Evolutionary conservation across 1,140 invertebrate species (phyloP).

Genomic region (Cyclargus thomasi): DNA sequence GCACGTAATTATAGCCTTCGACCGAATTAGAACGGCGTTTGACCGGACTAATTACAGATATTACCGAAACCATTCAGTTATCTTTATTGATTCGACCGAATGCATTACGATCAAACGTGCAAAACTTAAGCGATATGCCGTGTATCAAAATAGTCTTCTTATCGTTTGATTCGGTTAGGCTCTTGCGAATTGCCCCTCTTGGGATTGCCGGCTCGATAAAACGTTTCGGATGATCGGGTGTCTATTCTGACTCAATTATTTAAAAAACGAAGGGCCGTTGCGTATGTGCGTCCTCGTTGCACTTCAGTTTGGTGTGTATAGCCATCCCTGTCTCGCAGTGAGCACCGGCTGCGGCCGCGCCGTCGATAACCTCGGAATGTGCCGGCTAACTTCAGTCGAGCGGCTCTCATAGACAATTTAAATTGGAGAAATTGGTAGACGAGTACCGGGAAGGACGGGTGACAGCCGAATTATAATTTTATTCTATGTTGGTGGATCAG

Average conservation of each 20-base stretch:
- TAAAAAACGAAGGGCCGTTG: conserved; percentile 65
- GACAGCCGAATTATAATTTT: conserved; percentile 49
- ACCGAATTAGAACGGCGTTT: conserved; percentile 61
- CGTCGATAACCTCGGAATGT: conserved; percentile 67
- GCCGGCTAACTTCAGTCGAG: conserved; percentile 71
- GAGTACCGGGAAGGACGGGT: conserved; percentile 55
- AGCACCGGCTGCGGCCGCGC: conserved; percentile 51
- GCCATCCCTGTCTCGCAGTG: conserved; percentile 41
- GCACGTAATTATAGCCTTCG: conserved; percentile 58
- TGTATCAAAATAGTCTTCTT: conserved; percentile 4
- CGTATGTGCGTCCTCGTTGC: conserved; percentile 49
- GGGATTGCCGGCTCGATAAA: conserved; percentile 67
- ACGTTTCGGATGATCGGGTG: conserved; percentile 63
- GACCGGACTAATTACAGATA: conserved; percentile 46
- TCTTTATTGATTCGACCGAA: conserved; percentile 34
- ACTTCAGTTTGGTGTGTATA: conserved; percentile 46
- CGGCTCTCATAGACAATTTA: conserved; percentile 73
- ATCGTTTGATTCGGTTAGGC: conserved; percentile 29
- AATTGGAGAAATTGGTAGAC: conserved; percentile 71
- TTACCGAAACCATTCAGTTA: conserved; percentile 36
- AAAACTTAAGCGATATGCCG: conserved; percentile 9
- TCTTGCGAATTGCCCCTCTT: conserved; percentile 56
- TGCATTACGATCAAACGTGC: conserved; percentile 18
- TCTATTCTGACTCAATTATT: conserved; percentile 70
- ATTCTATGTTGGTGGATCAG: not conserved